Conservation (phyloP, 2,888 invertebrate genomes). For the Hymenopus coronatus region DNA sequence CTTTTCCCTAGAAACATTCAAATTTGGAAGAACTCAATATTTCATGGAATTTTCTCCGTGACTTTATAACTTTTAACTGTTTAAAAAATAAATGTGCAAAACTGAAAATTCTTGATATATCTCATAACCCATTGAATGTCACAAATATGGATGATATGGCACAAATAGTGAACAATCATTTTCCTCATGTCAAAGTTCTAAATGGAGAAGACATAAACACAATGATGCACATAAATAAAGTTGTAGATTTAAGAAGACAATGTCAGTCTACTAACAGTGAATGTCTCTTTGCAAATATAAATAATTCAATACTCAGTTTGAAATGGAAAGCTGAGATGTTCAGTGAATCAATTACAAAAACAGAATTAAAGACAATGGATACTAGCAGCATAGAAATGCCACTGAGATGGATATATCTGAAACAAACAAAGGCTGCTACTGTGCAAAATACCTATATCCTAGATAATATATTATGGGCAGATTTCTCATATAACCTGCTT, state of each 20-base stretch:
- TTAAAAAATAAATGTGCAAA: background rate
- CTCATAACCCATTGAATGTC: background rate
- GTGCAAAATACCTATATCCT: background rate
- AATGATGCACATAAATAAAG: background rate
- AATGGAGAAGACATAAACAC: background rate
- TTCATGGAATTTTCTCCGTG: background rate
- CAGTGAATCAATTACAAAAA: background rate
- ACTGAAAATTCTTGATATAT: background rate
- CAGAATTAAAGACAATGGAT: background rate
- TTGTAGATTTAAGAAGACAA: background rate
- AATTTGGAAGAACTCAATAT: background rate
- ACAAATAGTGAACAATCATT: background rate
- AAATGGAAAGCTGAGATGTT: slow-evolving; percentile 3
- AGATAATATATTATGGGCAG: background rate
- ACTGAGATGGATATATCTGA: background rate
- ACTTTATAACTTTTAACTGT: background rate
- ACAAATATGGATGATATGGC: background rate
- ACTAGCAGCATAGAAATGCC: too few species aligned
- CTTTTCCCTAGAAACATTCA: background rate
- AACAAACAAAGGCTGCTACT: background rate
- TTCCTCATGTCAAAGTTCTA: background rate
- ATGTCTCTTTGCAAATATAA: background rate
- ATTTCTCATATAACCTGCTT: slow-evolving; percentile 2
- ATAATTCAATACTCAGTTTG: background rate
- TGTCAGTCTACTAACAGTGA: background rate